Percentiles rank a stretch among this genome's conserved stretches.
These are phyloP conservation scores for Zaprionus camerounensis DNA, from an alignment of 1,140 invertebrate species.

Conservation along the genomic window DNA sequence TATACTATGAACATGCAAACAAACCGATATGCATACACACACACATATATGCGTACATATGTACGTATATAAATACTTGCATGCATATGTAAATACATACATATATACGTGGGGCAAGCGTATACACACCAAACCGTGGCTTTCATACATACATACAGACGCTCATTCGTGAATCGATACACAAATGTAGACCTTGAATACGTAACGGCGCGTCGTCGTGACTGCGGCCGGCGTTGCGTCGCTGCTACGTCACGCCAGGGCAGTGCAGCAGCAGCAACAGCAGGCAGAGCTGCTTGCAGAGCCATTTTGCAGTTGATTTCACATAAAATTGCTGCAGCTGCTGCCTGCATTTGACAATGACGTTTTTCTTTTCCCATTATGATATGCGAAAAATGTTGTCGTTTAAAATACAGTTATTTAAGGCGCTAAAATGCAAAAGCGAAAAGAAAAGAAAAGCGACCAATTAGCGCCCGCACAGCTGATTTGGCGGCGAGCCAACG, in stretches of 20 bases:
- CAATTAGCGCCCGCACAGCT: slow-evolving; percentile 41
- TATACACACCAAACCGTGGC: slow-evolving; percentile 42
- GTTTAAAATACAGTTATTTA: slow-evolving; percentile 6
- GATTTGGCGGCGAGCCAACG: slow-evolving; percentile 12
- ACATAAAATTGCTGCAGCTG: slow-evolving; percentile 8
- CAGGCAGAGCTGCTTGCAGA: neutral
- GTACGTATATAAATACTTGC: slow-evolving; percentile 18
- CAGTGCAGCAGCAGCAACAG: slow-evolving; percentile 3
- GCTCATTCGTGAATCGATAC: slow-evolving; percentile 59
- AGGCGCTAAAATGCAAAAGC: neutral
- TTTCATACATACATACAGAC: slow-evolving; percentile 18
- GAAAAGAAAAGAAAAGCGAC: neutral
- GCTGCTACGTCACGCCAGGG: slow-evolving; percentile 44
- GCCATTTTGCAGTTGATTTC: slow-evolving; percentile 22
- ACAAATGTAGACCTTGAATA: slow-evolving; percentile 77
- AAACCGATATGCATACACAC: slow-evolving; percentile 4
- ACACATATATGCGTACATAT: slow-evolving; percentile 13
- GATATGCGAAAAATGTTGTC: neutral
- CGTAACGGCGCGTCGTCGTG: slow-evolving; percentile 47
- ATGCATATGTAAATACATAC: slow-evolving; percentile 16
- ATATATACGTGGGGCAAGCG: slow-evolving; percentile 19
- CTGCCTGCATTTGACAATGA: slow-evolving; percentile 18
- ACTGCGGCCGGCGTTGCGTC: slow-evolving; percentile 14
- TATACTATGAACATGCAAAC: slow-evolving; percentile 37
- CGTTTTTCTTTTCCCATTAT: slow-evolving; percentile 13